Evolutionary conservation across 2,888 invertebrate species (phyloP).

Genomic region (Sesia bembeciformis): DNA sequence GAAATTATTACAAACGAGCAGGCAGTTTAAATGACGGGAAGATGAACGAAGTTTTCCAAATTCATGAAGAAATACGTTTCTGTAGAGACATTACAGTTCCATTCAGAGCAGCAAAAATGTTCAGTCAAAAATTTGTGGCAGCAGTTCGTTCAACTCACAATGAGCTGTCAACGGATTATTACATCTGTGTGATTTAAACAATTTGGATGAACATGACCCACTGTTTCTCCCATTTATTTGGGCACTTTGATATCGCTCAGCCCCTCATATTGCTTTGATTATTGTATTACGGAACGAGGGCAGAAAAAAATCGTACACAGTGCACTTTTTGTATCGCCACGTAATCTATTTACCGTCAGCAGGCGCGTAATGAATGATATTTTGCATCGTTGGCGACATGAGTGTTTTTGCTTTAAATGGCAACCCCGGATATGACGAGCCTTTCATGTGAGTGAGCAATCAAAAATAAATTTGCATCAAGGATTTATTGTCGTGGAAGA

Average conservation of each 20-base stretch:
- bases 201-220: no score
- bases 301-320: constrained; percentile 41
- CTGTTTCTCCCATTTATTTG: neutral
- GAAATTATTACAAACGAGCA: no score
- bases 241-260: constrained; percentile 34
- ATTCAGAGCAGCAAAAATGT: no score
- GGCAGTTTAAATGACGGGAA: no score
- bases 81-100: no score
- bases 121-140: no score
- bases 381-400: constrained; percentile 53
- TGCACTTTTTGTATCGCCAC: constrained; percentile 57
- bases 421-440: constrained; percentile 26
- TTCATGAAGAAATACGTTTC: no score
- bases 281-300: constrained; percentile 62
- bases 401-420: constrained; percentile 48
- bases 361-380: constrained; percentile 59
- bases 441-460: constrained; percentile 43
- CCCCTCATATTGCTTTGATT: constrained; percentile 70
- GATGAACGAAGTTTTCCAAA: no score
- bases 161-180: no score
- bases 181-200: no score
- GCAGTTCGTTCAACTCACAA: no score
- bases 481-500: neutral
- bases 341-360: constrained; percentile 69
- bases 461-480: constrained; percentile 37